phyloP scores from a whole-genome alignment of 2,888 invertebrate species.

The Emesis furor region DNA sequence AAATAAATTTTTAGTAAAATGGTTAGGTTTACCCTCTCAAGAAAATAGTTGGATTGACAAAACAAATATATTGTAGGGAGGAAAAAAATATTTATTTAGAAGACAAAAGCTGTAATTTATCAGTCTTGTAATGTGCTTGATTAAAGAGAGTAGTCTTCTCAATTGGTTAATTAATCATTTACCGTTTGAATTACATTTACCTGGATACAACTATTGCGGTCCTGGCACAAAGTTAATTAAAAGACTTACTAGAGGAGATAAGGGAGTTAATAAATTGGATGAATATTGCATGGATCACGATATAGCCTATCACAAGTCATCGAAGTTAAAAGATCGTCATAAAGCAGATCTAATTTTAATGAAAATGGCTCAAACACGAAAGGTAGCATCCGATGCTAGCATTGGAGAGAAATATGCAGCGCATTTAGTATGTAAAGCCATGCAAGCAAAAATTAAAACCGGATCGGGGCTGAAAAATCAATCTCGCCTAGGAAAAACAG shows the following conservation, averaged over 20 bases:
- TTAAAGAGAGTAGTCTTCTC: slow-evolving; percentile 42
- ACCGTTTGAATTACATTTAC: slow-evolving; percentile 72
- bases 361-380: slow-evolving; percentile 76
- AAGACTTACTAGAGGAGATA: slow-evolving; percentile 21
- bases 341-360: slow-evolving; percentile 79
- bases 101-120: neutral
- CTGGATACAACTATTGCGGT: slow-evolving; percentile 61
- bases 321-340: slow-evolving; percentile 61
- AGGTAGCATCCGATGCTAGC: slow-evolving; percentile 29
- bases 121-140: neutral
- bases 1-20: neutral
- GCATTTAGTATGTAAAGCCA: slow-evolving; percentile 41
- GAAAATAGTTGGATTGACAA: slow-evolving; percentile 66
- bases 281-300: slow-evolving; percentile 26
- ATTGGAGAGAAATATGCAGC: slow-evolving; percentile 41
- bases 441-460: slow-evolving; percentile 21
- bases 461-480: neutral
- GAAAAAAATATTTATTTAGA: slow-evolving; percentile 14
- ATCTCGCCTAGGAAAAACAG: neutral
- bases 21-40: neutral
- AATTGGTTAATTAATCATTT: slow-evolving; percentile 55
- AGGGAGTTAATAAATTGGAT: slow-evolving; percentile 21
- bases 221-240: slow-evolving; percentile 27
- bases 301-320: slow-evolving; percentile 32
- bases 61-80: slow-evolving; percentile 23